Base-by-base conservation (phyloP, 1,140 invertebrate species). In the Drosophila saltans region DNA sequence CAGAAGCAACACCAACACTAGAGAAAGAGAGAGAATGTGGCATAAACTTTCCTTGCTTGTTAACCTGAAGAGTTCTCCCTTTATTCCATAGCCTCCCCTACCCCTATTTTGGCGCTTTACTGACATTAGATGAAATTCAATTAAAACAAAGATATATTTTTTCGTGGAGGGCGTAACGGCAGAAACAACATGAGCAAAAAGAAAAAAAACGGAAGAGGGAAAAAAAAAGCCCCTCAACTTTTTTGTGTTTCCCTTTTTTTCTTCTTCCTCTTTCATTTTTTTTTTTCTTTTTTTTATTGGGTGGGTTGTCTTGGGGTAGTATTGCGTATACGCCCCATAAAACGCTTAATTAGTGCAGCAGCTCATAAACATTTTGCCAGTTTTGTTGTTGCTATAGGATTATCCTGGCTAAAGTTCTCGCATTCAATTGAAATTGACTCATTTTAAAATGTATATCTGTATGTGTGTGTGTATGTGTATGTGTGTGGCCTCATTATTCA, bases 121-220 rank as follows among this genome's bases (percentile, higher is more conserved):
- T 68, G 72, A 78, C 83, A 86, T 88, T 86, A 88, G 83, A 77
- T 57, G 83, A 86, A 86, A 86, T 86, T 86, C 83, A 86, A 86
- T 86, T 86, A 86, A 86, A 88, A 86, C 72, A 83, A 88, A 82
- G 80, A 86, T 86, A 88, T 88, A 88, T 88, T 80, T 85, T 85
- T 78, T 75, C 72, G 45, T 58, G 48, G 68, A 74, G 69, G 63
- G 63, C 59, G 48, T 48, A 24, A 41, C 16, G 36, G 11, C 28
- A 40, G 24, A 33, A 55, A 36, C 3, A 36, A 36, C 33, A 36
- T 36, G 33, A 36, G 33, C 1, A 30, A 30, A 30, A 30, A 30
- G 4, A 30, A 30, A 30, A 30, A 30, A 30, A 30, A 30, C 28
- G 28, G 28, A 30, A 4, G 4, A 30, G 28, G 4, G 28, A 0